Conservation (phyloP, 2,113 vertebrate species). For the Numida meleagris region DNA sequence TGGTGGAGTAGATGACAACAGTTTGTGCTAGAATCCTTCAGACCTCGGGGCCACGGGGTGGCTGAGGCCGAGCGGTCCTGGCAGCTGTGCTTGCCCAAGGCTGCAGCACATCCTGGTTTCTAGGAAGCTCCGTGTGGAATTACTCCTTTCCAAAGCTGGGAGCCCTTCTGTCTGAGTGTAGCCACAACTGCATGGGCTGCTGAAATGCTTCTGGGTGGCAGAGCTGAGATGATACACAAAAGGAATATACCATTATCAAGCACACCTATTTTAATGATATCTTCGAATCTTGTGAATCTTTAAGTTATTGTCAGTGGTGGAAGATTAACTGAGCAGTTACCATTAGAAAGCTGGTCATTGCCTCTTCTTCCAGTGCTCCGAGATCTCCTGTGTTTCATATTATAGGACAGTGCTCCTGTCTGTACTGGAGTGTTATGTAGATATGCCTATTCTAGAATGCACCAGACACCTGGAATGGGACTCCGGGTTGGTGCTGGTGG, state of each 20-base stretch:
- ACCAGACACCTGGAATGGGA: not conserved
- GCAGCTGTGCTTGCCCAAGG: not conserved
- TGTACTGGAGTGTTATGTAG: accelerated
- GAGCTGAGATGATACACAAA: not conserved
- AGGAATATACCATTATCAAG: not conserved
- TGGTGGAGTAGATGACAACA: not conserved
- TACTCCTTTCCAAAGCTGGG: not conserved
- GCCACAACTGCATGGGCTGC: not conserved
- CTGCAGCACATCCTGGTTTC: not conserved
- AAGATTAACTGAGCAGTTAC: not conserved
- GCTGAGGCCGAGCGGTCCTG: not conserved
- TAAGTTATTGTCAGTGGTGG: not conserved
- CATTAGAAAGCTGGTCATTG: not conserved
- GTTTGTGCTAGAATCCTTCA: slow-evolving; percentile 10
- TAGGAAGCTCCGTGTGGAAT: not conserved
- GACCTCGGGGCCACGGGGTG: not conserved
- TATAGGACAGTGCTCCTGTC: not conserved
- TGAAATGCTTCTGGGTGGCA: not conserved
- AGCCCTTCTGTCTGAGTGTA: not conserved
- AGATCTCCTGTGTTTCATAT: not conserved
- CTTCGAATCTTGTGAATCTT: not conserved
- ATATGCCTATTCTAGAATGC: not conserved
- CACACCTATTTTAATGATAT: not conserved
- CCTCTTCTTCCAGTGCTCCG: not conserved
- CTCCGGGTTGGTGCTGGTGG: not conserved